phyloP scores from a whole-genome alignment of 2,888 invertebrate species.

The Tortricodes alternella region DNA sequence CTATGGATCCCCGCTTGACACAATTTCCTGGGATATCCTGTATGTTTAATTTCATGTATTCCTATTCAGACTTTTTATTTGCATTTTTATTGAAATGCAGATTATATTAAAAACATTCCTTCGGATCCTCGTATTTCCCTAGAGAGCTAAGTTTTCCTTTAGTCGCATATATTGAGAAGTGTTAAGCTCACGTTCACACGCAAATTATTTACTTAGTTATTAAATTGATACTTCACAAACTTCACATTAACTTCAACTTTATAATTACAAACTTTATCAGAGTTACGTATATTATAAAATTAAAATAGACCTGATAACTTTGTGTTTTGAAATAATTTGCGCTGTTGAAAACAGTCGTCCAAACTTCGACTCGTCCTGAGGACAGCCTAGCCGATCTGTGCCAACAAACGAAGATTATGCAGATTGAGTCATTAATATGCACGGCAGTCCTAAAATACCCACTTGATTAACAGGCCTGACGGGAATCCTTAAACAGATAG shows the following conservation, averaged over 20 bases:
- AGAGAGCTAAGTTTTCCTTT: not conserved
- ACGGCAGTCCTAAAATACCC: constrained; percentile 34
- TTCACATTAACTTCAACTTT: constrained; percentile 9
- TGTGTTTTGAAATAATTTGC: constrained; percentile 29
- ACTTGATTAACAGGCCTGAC: constrained; percentile 35
- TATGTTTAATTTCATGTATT: too few relatives aligned
- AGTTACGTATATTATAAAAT: constrained; percentile 28
- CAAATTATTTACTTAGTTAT: not conserved
- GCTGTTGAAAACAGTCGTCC: constrained; percentile 28
- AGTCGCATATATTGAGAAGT: not conserved
- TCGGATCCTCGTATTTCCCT: too few relatives aligned
- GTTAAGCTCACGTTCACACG: not conserved
- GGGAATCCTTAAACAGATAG: constrained; percentile 29
- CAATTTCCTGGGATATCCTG: too few relatives aligned
- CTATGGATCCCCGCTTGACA: too few relatives aligned
- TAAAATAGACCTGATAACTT: constrained; percentile 25
- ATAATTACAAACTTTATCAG: constrained; percentile 22
- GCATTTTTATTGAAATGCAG: too few relatives aligned
- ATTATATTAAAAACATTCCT: too few relatives aligned
- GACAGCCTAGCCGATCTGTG: constrained; percentile 34
- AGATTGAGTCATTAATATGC: constrained; percentile 38
- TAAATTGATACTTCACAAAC: not conserved
- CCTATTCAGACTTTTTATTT: too few relatives aligned
- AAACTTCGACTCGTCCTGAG: constrained; percentile 13
- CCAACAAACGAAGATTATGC: constrained; percentile 40